Evolutionary conservation across 1,140 invertebrate genomes (phyloP), one percentile per base, ranked within the genome.

Genomic region (Calephelis virginiensis): DNA sequence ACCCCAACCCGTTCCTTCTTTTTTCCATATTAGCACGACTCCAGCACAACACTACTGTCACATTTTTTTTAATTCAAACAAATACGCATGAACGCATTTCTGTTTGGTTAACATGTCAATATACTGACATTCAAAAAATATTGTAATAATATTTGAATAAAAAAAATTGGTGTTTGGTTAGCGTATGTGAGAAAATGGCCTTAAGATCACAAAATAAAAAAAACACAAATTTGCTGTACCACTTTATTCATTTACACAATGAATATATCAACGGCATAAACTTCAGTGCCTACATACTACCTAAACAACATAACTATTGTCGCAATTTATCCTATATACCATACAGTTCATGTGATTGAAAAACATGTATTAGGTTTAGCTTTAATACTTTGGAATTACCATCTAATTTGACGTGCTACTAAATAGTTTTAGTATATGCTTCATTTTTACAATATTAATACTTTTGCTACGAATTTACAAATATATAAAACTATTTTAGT

Each of bases 281-380:
- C 84, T 89, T 84, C 83, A 84, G 82, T 86, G 86, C 81, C 85
- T 89, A 90, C 83, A 66, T 74, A 90, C 86, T 90, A 90, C 84
- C 86, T 89, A 90, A 90, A 90, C 86, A 88, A 90, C 81, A 69
- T 89, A 86, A 82, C 88, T 90, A 90, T 90, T 90, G 88, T 89
- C 88, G 83, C 85, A 83, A 81, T 82, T 80, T 80, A 68, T 78
- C 75, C 82, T 85, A 83, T 86, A 83, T 62, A 66, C 68, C 82
- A 80, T 65, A 77, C 78, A 81, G 71, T 73, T 74, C 67, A 69
- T 70, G 78, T 82, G 79, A 81, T 74, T 75, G 76, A 80, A 76
- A 81, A 82, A 83, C 78, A 80, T 84, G 61, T 40, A 56, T 56
- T 56, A 64, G 40, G 13, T 45, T 49, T 64, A 64, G 48, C 75